Evolutionary conservation across 1,140 invertebrate genomes (phyloP).

Genomic region (Maniola jurtina): DNA sequence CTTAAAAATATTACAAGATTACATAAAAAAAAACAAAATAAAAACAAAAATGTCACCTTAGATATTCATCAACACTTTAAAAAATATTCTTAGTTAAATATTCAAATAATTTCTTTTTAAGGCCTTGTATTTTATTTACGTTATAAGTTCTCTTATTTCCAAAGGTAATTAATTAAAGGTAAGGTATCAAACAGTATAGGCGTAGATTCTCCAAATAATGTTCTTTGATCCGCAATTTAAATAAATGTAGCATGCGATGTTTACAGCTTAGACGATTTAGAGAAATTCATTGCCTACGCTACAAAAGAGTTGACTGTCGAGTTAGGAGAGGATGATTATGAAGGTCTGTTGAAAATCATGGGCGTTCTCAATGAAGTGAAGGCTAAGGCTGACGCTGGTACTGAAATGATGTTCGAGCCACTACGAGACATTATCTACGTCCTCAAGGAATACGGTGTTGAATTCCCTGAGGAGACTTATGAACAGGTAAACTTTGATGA

Average conservation of each 20-base stretch:
- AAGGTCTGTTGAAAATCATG: constrained; percentile 81
- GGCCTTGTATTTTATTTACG: no score
- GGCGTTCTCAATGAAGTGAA: constrained; percentile 81
- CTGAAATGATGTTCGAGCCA: constrained; percentile 89
- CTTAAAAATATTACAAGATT: no score
- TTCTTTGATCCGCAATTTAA: no score
- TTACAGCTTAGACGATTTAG: constrained; percentile 77
- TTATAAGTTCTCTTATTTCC: no score
- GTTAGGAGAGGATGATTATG: constrained; percentile 83
- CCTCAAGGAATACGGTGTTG: constrained; percentile 86
- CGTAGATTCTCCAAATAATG: no score
- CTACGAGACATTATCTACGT: constrained; percentile 88
- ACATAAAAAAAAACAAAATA: no score
- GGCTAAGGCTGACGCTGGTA: constrained; percentile 78
- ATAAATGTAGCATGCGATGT: constrained; percentile 4
- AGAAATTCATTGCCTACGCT: constrained; percentile 81
- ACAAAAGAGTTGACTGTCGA: constrained; percentile 79
- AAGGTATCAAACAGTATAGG: no score
- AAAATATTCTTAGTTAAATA: no score
- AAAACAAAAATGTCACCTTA: no score
- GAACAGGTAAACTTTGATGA: constrained; percentile 68
- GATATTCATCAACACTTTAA: no score
- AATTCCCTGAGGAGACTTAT: constrained; percentile 83
- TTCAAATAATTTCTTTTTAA: no score
- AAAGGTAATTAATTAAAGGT: no score